Conservation (phyloP, 2,797 vertebrate species). For the Rhynchotus rufescens region DNA sequence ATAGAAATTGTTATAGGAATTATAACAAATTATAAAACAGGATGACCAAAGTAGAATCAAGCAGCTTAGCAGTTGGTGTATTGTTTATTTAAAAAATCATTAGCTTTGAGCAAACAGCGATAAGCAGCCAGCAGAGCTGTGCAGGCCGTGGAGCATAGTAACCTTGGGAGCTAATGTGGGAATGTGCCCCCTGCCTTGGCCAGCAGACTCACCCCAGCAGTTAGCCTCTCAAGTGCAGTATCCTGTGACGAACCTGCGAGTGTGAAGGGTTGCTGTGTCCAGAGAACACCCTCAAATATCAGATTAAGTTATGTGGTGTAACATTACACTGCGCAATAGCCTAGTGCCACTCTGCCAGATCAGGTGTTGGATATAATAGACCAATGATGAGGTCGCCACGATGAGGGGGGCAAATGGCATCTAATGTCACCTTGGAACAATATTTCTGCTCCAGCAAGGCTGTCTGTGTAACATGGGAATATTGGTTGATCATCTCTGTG, state of each 20-base stretch:
- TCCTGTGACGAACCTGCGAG: neutral
- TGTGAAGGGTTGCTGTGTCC: neutral
- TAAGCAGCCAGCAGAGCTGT: neutral
- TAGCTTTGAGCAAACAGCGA: constrained; percentile 23
- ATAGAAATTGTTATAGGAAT: neutral
- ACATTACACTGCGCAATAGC: neutral
- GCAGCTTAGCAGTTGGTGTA: neutral
- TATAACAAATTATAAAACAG: neutral
- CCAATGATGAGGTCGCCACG: neutral
- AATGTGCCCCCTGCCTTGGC: neutral
- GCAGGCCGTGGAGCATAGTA: neutral
- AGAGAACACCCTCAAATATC: neutral
- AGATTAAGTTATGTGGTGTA: neutral
- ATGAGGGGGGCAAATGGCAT: neutral
- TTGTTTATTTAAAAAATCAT: constrained; percentile 22
- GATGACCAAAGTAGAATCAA: neutral
- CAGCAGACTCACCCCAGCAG: neutral
- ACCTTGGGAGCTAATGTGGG: neutral
- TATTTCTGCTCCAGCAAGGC: neutral
- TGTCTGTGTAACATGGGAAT: neutral
- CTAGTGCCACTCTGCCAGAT: neutral
- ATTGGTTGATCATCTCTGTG: neutral
- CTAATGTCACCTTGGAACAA: neutral
- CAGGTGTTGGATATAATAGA: neutral
- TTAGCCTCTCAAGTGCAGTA: neutral